A percentile compares a stretch with the other conserved stretches of the same genome.
These are phyloP conservation scores for Aphidius ervi DNA, from an alignment of 1,140 invertebrate genomes.

Conservation along the genomic window DNA sequence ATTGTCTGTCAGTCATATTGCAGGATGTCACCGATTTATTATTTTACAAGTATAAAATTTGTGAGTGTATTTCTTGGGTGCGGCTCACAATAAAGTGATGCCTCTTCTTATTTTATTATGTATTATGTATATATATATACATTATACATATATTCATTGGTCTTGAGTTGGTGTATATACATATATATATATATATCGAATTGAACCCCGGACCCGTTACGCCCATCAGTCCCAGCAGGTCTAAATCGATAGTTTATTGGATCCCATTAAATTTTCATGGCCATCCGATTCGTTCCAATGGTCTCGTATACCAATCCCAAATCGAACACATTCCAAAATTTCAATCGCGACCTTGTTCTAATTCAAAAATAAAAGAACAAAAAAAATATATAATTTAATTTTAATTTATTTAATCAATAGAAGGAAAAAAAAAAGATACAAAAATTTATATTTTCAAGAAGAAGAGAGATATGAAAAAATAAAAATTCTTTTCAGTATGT, in stretches of 20 bases:
- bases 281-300: conserved; percentile 16
- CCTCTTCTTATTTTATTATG: conserved; percentile 1
- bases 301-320: neutral
- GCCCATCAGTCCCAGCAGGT: conserved; percentile 14
- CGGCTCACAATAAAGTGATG: conserved; percentile 7
- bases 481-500: too few relatives aligned
- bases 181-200: conserved; percentile 5
- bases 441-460: too few relatives aligned
- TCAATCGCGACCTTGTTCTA: neutral
- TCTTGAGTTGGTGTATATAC: neutral
- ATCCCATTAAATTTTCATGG: conserved; percentile 34
- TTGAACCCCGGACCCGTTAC: conserved; percentile 7
- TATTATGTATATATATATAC: too few relatives aligned
- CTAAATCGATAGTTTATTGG: conserved; percentile 44
- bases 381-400: too few relatives aligned
- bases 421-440: too few relatives aligned
- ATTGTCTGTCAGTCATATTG: conserved; percentile 37
- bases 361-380: neutral
- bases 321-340: too few relatives aligned
- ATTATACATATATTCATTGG: conserved; percentile 4
- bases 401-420: too few relatives aligned
- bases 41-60: conserved; percentile 34
- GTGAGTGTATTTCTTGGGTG: conserved; percentile 1
- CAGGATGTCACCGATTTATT: conserved; percentile 45
- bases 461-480: too few relatives aligned